Evolutionary conservation across 2,113 vertebrate genomes (phyloP), one percentile per base, ranked within the genome.

Genomic region (Mionectes macconnelli): DNA sequence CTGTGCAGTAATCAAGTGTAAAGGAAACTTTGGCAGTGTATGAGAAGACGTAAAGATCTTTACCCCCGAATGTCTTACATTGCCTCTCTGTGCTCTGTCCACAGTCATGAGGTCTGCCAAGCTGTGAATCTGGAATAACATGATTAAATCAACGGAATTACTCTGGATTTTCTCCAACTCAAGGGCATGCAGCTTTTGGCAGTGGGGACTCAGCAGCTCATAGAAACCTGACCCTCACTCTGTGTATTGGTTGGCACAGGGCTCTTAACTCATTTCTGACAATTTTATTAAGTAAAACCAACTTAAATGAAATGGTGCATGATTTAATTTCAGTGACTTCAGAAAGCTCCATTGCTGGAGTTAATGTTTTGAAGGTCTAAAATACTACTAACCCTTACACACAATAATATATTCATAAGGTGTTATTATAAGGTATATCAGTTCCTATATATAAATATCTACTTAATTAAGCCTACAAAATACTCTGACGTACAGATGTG

Each of bases 201-300:
- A 67, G 52, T 40, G 50, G 13, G 27, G 55, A 59, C 37, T 86
- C 39, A 56, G 47, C 68, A 82, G 81, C 74, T 82, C 73, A 33
- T 16, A 81, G n/a, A 70, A 94, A 83, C 27, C 22, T 83, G 66
- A 90, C 81, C 45, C n/a, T 55, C 19, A 20, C 25, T 87, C 73
- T 80, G 45, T 53, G 35, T 70, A 66, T 55, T 96, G 50, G 73
- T 55, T 96, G 50, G 73, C 81, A 78, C 40, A 84, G 24, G 50
- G 56, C 10, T 93, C 67, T 85, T 35, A 90, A 57, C 33, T 74
- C 37, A 81, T 79, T 95, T 92, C 68, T 90, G 76, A 87, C 62
- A 73, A 62, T 35, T 90, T 95, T 94, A 89, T 93, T 92, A 86
- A 69, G 80, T 40, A 53, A 92, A 97, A 92, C 50, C 45, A 56